Evolutionary conservation across 2,888 invertebrate species (phyloP), one percentile per base, ranked within the genome.

Genomic region (Pseudococcus viburni): DNA sequence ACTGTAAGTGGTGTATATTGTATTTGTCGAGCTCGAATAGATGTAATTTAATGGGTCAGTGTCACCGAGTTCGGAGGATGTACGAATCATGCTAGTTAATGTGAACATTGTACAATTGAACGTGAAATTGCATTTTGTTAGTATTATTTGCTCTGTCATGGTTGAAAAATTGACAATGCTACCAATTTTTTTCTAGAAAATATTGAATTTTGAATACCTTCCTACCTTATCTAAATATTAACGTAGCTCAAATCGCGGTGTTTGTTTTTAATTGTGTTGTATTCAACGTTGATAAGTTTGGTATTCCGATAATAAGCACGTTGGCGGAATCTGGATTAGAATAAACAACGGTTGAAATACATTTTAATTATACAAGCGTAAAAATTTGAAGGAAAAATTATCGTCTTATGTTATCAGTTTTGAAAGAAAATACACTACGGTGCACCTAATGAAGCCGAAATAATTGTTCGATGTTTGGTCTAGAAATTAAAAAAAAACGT

Each of bases 1-100:
- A 84, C 77, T 85, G 80, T 84, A 84, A 83, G 85, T 84, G 17
- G 0, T 55, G n/a, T 46, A 39, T 46, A 46, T 48, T 51, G 4
- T 15, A 9, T 51, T 51, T 51, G 48, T 51, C 42, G 48, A 51
- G 42, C 9, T 42, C 9, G 42, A 42, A 5, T 42, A 42, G 5
- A 42, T 42, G 42, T 3, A 42, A 42, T 3, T 42, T 42, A 42
- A 42, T 42, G 42, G 42, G 42, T 42, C 42, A 42, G 42, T 42
- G 42, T 42, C 42, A 42, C 42, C 42, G 9, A 42, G 42, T 9
- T 9, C 42, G 9, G 42, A 42, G 42, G 42, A 42, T 42, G 42
- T 42, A 42, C 42, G 9, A 42, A 42, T 42, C 42, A 42, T 42
- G 6, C 42, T 42, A 42, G 8, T 42, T 42, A 9, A 42, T 42